These are phyloP conservation scores for Lanius ludovicianus DNA, from an alignment of 2,113 vertebrate genomes.

Conservation along the genomic window DNA sequence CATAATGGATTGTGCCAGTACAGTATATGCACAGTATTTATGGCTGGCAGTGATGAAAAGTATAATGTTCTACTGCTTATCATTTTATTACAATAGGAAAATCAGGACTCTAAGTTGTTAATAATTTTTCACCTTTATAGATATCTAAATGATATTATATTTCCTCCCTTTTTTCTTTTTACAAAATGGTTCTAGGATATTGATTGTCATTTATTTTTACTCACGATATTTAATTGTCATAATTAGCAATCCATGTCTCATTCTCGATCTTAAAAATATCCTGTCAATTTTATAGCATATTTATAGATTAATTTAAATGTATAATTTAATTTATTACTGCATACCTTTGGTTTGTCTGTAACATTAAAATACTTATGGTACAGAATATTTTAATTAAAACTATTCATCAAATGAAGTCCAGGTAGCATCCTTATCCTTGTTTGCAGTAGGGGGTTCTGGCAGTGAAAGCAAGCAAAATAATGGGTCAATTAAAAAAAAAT, in stretches of 20 bases:
- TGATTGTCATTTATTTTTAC: constrained; percentile 82
- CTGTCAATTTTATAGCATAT: constrained; percentile 81
- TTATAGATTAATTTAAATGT: constrained; percentile 85
- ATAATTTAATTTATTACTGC: constrained; percentile 80
- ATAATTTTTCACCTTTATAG: constrained; percentile 68
- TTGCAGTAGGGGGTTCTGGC: constrained; percentile 79
- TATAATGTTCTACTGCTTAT: constrained; percentile 42
- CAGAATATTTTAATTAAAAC: constrained; percentile 89
- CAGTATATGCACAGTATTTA: constrained; percentile 44
- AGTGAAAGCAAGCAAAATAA: constrained; percentile 80
- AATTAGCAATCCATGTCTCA: constrained; percentile 76
- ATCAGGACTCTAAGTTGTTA: constrained; percentile 50
- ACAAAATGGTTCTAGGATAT: constrained; percentile 71
- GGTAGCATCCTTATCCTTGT: constrained; percentile 79
- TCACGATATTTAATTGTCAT: constrained; percentile 79
- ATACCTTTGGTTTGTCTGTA: constrained; percentile 84
- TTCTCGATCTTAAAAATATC: constrained; percentile 73
- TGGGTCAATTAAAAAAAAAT: constrained; percentile 81
- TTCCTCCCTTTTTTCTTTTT: constrained; percentile 59
- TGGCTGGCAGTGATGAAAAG: constrained; percentile 15
- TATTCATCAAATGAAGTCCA: constrained; percentile 84
- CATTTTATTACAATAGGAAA: constrained; percentile 49
- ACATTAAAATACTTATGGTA: constrained; percentile 87
- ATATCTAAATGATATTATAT: constrained; percentile 69
- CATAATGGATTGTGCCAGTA: constrained; percentile 41